Evolutionary conservation across 2,797 vertebrate species (phyloP).

Genomic region (Sardinella longiceps): DNA sequence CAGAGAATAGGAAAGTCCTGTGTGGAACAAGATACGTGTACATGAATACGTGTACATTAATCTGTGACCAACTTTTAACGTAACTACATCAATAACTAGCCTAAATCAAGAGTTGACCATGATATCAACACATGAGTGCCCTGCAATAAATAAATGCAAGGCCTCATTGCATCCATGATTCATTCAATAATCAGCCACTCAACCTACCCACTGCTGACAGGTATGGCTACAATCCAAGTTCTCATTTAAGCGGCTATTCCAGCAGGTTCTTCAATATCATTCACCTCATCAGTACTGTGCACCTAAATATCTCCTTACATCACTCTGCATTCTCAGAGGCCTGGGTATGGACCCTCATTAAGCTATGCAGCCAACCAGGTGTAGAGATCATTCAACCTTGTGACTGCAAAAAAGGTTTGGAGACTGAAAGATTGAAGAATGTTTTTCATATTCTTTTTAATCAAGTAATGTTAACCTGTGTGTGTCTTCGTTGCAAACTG

Average conservation of each 20-base stretch:
- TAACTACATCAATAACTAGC: too few species aligned
- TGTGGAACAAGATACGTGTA: conserved; percentile 19
- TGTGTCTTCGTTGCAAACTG: too few species aligned
- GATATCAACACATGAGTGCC: not conserved
- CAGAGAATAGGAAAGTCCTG: conserved; percentile 98
- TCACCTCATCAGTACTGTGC: conserved; percentile 36
- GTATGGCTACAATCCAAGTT: conserved; percentile 1
- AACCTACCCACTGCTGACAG: not conserved
- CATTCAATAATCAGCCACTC: not conserved
- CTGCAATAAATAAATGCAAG: not conserved
- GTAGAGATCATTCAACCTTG: not conserved
- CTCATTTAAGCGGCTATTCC: conserved; percentile 19
- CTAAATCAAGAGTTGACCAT: not conserved
- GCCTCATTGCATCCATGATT: not conserved
- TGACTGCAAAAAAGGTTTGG: not conserved
- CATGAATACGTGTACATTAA: too few species aligned
- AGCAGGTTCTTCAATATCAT: conserved; percentile 29
- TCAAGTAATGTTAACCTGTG: too few species aligned
- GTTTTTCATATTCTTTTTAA: too few species aligned
- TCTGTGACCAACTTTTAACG: too few species aligned
- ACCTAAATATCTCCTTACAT: conserved; percentile 32
- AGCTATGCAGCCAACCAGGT: not conserved
- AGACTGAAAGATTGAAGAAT: too few species aligned
- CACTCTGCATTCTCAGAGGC: not conserved
- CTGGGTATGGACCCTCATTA: not conserved